phyloP scores from a whole-genome alignment of 2,113 vertebrate genomes.

The Micronycteris hirsuta region DNA sequence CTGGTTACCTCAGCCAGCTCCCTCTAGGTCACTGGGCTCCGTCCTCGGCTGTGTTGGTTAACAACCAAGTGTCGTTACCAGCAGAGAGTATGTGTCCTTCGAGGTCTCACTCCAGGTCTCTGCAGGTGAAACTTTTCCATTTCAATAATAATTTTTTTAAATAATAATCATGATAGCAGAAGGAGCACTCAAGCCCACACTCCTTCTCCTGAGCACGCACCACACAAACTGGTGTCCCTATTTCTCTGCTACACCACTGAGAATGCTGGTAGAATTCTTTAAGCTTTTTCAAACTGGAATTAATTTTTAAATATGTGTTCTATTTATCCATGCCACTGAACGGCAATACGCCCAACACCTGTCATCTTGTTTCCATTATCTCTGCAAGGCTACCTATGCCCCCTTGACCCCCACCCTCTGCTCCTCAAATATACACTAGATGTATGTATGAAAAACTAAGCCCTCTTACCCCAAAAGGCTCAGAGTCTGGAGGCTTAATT shows the following conservation, averaged over 20 bases:
- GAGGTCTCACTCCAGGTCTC: constrained; percentile 54
- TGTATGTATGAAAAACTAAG: constrained; percentile 33
- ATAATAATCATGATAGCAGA: background rate
- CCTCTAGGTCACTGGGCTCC: constrained; percentile 35
- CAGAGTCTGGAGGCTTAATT: constrained; percentile 48
- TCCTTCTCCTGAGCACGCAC: background rate
- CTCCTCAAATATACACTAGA: constrained; percentile 13
- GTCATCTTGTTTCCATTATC: constrained; percentile 31
- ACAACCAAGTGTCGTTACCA: constrained; percentile 53
- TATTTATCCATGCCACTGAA: background rate
- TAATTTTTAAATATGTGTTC: constrained; percentile 26
- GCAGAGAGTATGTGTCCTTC: constrained; percentile 3
- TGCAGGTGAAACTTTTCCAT: constrained; percentile 52
- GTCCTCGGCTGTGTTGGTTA: constrained; percentile 57
- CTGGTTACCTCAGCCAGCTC: constrained; percentile 58
- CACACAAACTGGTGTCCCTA: background rate
- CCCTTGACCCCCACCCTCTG: background rate
- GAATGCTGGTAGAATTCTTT: background rate
- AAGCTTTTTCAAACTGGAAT: constrained; percentile 5
- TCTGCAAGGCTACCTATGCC: background rate
- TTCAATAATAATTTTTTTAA: background rate
- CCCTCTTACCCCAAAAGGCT: constrained; percentile 30
- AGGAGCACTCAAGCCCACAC: background rate
- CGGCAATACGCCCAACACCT: background rate
- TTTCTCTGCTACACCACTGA: background rate